Base-by-base conservation (phyloP, 2,113 vertebrate species). In the Pristiophorus japonicus region DNA sequence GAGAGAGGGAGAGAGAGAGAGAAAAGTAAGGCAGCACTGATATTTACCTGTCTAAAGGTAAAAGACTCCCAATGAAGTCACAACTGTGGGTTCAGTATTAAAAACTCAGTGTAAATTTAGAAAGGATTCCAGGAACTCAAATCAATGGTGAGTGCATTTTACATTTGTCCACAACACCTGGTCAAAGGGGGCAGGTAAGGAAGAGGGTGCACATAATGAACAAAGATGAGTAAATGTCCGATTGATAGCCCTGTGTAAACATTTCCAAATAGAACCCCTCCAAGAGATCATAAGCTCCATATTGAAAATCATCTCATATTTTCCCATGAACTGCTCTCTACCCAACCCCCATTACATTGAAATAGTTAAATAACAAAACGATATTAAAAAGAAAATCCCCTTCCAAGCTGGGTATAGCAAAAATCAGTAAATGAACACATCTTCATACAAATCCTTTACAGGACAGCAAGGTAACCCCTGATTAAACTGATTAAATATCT, bases 291-390 rank as follows among this genome's bases (percentile, higher is more conserved):
- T n/a, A n/a, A n/a, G n/a, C n/a, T n/a, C n/a, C n/a, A n/a, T n/a
- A n/a, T 59, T 63, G 59, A 91, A 91, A 91, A 63, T 91, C 88
- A 62, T 63, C 34, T n/a, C 34, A 38, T 4, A n/a, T n/a, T 63
- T 62, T 91, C 4, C 85, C 30, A 91, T 22, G 14, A 63, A 63
- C 34, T 91, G 14, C 5, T 7, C 55, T 62, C 55, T 62, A 63
- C 59, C 55, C 88, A 91, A 63, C 59, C 51, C 51, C 14, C 59
- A 47, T 62, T 63, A 22, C n/a, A 38, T 62, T 63, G 88, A 91
- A 91, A 63, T 91, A 63, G 88, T 91, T n/a, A 91, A 88, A 88
- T 88, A 88, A 87, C 22, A 87, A 45, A 87, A 22, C 1, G 55
- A 88, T 16, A 51, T 87, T 51, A 30, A 51, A 87, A 59, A n/a